Percentiles rank a stretch among this genome's conserved stretches.
Evolutionary conservation across 53 echinoderm and acorn worm species (phyloP).

Genomic region (Luidia sarsii): DNA sequence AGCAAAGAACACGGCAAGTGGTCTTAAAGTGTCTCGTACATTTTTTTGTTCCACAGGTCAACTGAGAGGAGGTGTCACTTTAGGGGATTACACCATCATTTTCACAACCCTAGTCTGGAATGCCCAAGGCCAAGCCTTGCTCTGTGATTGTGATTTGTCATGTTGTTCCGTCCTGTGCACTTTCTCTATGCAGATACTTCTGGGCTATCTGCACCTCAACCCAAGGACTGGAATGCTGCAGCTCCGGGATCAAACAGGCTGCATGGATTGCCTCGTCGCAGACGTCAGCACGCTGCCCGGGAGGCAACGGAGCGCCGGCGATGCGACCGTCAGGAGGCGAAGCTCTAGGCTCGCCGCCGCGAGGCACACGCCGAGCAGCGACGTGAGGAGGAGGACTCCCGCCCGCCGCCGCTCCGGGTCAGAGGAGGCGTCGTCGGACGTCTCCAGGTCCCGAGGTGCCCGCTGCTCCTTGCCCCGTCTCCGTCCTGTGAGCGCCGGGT

Average conservation of each 20-base stretch:
- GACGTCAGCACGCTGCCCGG: conserved; percentile 5
- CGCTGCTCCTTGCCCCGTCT: conserved; percentile 11
- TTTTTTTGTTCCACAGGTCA: too few relatives aligned
- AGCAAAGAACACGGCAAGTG: too few relatives aligned
- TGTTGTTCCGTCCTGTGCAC: too few relatives aligned
- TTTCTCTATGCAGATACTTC: conserved; percentile 41
- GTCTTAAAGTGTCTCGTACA: too few relatives aligned
- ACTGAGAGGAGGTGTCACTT: too few relatives aligned
- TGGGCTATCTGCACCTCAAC: conserved; percentile 45
- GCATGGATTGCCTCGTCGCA: conserved; percentile 43
- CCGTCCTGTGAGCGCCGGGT: conserved; percentile 32
- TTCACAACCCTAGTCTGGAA: too few relatives aligned
- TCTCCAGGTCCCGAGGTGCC: neutral
- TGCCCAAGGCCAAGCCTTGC: too few relatives aligned
- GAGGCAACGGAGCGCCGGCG: neutral
- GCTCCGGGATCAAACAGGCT: conserved; percentile 54
- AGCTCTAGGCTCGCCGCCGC: too few relatives aligned
- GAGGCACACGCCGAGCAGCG: too few relatives aligned
- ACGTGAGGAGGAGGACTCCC: neutral
- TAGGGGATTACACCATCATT: too few relatives aligned
- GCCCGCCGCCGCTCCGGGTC: neutral
- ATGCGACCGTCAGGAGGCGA: too few relatives aligned
- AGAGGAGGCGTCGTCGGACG: neutral
- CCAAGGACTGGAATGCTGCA: conserved; percentile 35
- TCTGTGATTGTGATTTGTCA: too few relatives aligned